Evolutionary conservation across 2,888 invertebrate species (phyloP).

Genomic region (Candidula unifasciata): DNA sequence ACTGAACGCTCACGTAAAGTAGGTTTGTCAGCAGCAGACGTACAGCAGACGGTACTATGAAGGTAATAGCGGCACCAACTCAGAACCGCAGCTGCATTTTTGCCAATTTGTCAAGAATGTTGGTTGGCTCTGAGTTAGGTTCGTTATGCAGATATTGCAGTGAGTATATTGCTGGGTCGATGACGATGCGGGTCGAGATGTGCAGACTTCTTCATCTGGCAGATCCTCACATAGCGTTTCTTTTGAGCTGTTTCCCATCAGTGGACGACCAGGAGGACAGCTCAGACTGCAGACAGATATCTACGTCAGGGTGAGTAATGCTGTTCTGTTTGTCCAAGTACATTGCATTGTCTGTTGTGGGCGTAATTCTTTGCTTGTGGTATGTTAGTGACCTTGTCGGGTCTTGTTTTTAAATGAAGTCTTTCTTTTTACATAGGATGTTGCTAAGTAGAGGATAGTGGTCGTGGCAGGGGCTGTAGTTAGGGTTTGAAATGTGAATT

Average conservation of each 20-base stretch:
- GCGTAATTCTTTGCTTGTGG: too few relatives aligned
- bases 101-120: background rate
- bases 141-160: background rate
- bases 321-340: background rate
- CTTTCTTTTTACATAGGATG: too few relatives aligned
- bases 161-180: background rate
- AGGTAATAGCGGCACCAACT: background rate
- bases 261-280: background rate
- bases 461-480: too few relatives aligned
- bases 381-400: too few relatives aligned
- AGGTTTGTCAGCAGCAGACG: background rate
- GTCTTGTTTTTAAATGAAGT: too few relatives aligned
- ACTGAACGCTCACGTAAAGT: background rate
- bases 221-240: background rate
- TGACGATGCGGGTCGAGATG: background rate
- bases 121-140: background rate
- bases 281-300: background rate
- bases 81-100: background rate
- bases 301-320: background rate
- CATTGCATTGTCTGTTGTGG: too few relatives aligned
- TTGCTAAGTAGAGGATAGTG: too few relatives aligned
- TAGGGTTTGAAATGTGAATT: too few relatives aligned
- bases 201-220: slow-evolving; percentile 7
- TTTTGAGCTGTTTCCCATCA: background rate
- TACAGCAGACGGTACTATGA: background rate